Conservation (phyloP, 2,113 vertebrate genomes). For the Bos indicus region DNA sequence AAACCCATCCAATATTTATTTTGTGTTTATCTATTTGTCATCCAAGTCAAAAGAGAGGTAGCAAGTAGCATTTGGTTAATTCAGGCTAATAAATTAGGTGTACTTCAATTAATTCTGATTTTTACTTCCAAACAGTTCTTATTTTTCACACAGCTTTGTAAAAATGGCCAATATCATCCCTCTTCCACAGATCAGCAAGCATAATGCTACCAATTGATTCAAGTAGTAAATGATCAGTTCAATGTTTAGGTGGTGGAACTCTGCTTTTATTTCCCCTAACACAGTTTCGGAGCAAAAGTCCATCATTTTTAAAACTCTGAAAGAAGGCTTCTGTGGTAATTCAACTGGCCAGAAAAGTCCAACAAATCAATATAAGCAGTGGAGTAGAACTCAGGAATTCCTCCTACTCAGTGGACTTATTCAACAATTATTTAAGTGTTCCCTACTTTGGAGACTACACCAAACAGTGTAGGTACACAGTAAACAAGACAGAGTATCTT, state of each 20-base stretch:
- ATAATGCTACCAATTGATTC: neutral
- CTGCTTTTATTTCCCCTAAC: neutral
- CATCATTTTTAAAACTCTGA: slow-evolving; percentile 30
- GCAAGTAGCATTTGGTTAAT: neutral
- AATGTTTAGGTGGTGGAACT: neutral
- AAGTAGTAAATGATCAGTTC: neutral
- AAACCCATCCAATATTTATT: neutral
- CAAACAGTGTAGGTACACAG: neutral
- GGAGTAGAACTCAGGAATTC: neutral
- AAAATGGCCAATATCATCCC: neutral
- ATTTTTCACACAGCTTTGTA: neutral
- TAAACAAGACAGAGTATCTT: neutral
- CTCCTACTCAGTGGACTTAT: neutral
- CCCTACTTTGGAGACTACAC: neutral
- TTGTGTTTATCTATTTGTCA: neutral
- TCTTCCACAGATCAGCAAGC: neutral
- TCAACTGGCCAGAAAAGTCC: slow-evolving; percentile 31
- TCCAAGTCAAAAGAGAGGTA: neutral
- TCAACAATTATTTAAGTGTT: neutral
- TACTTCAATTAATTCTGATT: neutral
- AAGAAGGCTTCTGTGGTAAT: neutral
- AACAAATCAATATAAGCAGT: neutral
- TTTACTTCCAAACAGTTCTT: neutral
- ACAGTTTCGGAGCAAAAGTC: slow-evolving; percentile 25
- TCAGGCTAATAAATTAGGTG: neutral